Percentiles rank a stretch among this genome's conserved stretches.
These are phyloP conservation scores for Mesorhabditis belari DNA, from an alignment of 2,888 invertebrate species.

Conservation along the genomic window DNA sequence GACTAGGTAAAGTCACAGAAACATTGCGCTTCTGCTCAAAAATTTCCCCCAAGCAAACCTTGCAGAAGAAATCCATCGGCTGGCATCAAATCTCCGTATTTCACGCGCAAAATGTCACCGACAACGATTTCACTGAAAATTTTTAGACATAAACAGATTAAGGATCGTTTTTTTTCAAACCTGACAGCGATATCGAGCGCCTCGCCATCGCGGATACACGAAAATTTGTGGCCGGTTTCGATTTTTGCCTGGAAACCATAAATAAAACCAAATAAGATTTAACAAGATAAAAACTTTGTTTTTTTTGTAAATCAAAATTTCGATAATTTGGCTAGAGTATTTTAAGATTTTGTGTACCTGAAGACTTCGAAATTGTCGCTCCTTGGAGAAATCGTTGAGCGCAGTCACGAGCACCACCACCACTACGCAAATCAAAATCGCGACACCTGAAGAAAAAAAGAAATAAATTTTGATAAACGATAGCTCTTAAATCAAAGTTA, in stretches of 20 bases:
- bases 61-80: conserved; percentile 95
- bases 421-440: conserved; percentile 58
- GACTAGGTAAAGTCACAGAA: too few relatives aligned
- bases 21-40: background rate
- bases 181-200: conserved; percentile 75
- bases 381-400: conserved; percentile 60
- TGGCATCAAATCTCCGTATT: conserved; percentile 82
- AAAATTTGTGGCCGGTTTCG: conserved; percentile 97
- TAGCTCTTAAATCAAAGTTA: too few relatives aligned
- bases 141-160: background rate
- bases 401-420: conserved; percentile 61
- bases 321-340: background rate
- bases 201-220: conserved; percentile 84
- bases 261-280: background rate
- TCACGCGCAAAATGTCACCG: conserved; percentile 74
- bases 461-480: too few relatives aligned
- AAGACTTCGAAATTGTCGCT: conserved; percentile 57
- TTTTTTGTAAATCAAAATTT: background rate
- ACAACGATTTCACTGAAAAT: conserved; percentile 90
- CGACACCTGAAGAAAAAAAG: too few relatives aligned
- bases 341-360: conserved; percentile 18
- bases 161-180: background rate
- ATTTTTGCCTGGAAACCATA: conserved; percentile 60
- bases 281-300: background rate
- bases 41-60: conserved; percentile 63